Evolutionary conservation across 2,113 vertebrate species (phyloP), one percentile per base, ranked within the genome.

Genomic region (Crypturellus undulatus): DNA sequence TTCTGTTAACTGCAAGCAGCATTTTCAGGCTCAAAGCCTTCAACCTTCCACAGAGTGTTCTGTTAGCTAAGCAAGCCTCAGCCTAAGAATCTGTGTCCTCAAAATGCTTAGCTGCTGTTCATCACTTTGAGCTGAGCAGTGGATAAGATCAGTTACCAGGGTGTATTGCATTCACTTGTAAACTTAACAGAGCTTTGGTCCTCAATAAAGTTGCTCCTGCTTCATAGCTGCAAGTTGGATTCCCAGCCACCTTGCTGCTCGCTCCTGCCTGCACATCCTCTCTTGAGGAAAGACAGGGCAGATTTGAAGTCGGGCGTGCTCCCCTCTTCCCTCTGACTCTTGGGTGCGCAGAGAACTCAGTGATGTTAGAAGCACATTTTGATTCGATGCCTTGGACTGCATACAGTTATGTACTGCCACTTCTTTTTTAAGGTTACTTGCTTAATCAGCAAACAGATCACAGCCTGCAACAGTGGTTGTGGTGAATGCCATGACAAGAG

Each of bases 151-250:
- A 69, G 58, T 40, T 64, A 70, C 71, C 10, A 10, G 6, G 13
- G 24, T 38, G 17, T 25, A 6, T 38, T 43, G 40, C 54, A 63
- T 77, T 63, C 49, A 75, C 30, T 76, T 65, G 22, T 36, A 40
- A 75, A 68, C 51, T 73, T 91, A 72, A 92, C 79, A 26, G 14
- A 49, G 78, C 84, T 94, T 76, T 94, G 78, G 40, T 87, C 93
- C 28, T 78, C 30, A 6, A 22, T 63, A 8, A 87, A 91, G 63
- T 26, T 70, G 59, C 71, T 93, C 36, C 54, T 94, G 73, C 87
- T 89, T 92, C 62, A 58, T 70, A 71, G 72, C 80, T 72, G 63
- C 32, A 26, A 40, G 75, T 21, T 78, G 58, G n/a, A 51, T 79
- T 79, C 89, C 78, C 49, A 62, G 73, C 62, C 84, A 47, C 51